These are phyloP conservation scores for Mizuhopecten yessoensis DNA, from an alignment of 1,140 invertebrate species.

Conservation along the genomic window DNA sequence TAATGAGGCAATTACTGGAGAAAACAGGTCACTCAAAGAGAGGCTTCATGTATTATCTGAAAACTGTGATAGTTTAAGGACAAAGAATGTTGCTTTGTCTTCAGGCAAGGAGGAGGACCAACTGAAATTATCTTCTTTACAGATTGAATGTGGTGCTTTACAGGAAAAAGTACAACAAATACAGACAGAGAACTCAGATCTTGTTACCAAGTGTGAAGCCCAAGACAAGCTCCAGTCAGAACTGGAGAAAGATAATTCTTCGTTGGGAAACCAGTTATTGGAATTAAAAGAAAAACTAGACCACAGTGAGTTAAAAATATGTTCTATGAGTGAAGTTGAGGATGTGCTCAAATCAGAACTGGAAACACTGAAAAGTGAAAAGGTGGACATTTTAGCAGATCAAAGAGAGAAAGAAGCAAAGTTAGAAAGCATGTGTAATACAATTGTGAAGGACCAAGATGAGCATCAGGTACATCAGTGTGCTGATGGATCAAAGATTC, in stretches of 20 bases:
- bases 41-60: not conserved
- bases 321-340: not conserved
- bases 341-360: not conserved
- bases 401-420: too few relatives aligned
- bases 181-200: not conserved
- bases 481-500: too few relatives aligned
- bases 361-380: not conserved
- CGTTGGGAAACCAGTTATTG: not conserved
- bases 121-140: not conserved
- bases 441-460: too few relatives aligned
- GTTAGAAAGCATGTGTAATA: too few relatives aligned
- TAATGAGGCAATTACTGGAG: not conserved
- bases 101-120: not conserved
- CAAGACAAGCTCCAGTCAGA: not conserved
- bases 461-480: too few relatives aligned
- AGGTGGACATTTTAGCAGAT: too few relatives aligned
- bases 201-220: not conserved
- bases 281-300: slow-evolving; percentile 2
- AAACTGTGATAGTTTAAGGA: not conserved
- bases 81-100: not conserved
- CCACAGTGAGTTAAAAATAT: not conserved
- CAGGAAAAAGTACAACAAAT: not conserved
- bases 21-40: not conserved
- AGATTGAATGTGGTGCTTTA: not conserved
- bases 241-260: not conserved